Conservation (phyloP, 2,113 vertebrate genomes). For the Ibidorhyncha struthersii region DNA sequence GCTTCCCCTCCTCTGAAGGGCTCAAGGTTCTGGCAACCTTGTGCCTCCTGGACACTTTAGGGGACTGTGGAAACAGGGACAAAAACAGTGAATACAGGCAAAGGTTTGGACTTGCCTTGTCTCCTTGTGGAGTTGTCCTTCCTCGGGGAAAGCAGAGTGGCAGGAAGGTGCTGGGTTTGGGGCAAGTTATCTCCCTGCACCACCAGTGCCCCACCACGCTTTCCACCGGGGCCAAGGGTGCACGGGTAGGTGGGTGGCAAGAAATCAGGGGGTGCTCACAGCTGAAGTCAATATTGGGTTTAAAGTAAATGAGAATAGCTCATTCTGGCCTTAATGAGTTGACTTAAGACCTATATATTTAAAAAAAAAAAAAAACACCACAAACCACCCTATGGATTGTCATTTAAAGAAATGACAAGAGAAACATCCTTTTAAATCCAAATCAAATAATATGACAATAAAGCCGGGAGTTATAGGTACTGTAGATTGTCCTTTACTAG, state of each 20-base stretch:
- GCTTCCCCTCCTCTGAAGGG: neutral
- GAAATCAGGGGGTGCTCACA: neutral
- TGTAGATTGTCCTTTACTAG: slow-evolving; percentile 70
- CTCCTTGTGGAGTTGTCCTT: neutral
- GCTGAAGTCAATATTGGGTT: neutral
- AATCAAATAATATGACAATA: slow-evolving; percentile 68
- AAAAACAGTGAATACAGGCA: rapidly evolving
- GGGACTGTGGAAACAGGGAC: neutral
- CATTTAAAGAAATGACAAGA: slow-evolving; percentile 65
- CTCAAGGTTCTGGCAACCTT: neutral
- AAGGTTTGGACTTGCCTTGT: neutral
- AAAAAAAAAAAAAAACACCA: neutral
- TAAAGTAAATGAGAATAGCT: neutral
- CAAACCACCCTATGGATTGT: neutral
- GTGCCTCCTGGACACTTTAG: neutral
- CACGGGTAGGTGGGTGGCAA: rapidly evolving
- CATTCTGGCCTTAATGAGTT: neutral
- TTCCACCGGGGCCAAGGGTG: rapidly evolving
- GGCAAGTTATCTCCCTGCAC: too few species aligned
- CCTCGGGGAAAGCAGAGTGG: neutral
- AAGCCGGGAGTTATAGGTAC: slow-evolving; percentile 61
- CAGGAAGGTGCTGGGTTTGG: neutral
- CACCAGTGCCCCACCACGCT: rapidly evolving
- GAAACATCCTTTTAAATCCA: slow-evolving; percentile 64
- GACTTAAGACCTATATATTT: neutral